phyloP scores from a whole-genome alignment of 2,888 invertebrate genomes.

The Catocala sponsa region DNA sequence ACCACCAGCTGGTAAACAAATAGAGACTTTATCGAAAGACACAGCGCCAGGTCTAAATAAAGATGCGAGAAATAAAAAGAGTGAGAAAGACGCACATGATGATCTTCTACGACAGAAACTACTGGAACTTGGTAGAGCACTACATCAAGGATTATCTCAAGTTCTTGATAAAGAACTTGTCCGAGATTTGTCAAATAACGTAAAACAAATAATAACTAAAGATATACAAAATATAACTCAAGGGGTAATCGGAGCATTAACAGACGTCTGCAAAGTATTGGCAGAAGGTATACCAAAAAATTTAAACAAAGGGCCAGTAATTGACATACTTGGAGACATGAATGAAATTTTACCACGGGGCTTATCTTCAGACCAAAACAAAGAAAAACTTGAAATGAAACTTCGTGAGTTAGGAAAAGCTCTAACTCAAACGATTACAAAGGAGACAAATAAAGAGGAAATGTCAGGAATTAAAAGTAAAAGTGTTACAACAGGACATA shows the following conservation, averaged over 20 bases:
- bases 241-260: neutral
- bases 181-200: neutral
- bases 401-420: neutral
- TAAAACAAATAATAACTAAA: neutral
- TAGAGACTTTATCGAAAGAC: too few relatives aligned
- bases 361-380: neutral
- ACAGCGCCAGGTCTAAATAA: too few relatives aligned
- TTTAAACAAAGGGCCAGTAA: neutral
- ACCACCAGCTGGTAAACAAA: too few relatives aligned
- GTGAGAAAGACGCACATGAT: neutral
- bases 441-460: neutral
- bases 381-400: neutral
- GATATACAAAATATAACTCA: neutral
- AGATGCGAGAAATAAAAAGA: neutral
- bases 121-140: neutral
- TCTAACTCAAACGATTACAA: neutral
- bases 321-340: neutral
- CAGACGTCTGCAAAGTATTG: neutral
- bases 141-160: neutral
- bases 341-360: neutral
- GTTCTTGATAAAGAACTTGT: neutral
- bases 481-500: too few relatives aligned
- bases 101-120: neutral
- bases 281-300: neutral
- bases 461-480: too few relatives aligned